phyloP scores from a whole-genome alignment of 2,888 invertebrate species.

The Platycheirus rosarum region DNA sequence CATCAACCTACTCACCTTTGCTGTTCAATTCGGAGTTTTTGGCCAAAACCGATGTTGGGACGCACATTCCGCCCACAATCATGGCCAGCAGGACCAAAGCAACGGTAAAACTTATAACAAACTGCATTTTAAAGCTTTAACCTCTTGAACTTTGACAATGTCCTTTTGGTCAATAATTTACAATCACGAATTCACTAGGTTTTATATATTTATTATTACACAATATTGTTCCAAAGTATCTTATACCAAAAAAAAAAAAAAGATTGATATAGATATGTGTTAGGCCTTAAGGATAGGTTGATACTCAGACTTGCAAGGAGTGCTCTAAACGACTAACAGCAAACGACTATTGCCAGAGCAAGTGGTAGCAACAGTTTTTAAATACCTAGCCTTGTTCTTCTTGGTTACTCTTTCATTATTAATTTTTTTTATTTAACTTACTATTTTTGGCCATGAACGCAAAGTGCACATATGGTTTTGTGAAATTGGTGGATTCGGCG shows the following conservation, averaged over 20 bases:
- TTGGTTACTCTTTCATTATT: conserved; percentile 12
- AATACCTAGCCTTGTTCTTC: conserved; percentile 50
- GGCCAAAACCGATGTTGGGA: conserved; percentile 82
- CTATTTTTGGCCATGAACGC: conserved; percentile 71
- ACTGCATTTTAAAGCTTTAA: conserved; percentile 46
- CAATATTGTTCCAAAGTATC: conserved; percentile 33
- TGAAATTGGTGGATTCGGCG: conserved; percentile 71
- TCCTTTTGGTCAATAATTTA: conserved; percentile 10
- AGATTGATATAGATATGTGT: not conserved
- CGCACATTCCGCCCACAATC: conserved; percentile 78
- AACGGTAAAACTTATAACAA: conserved; percentile 42
- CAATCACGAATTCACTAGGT: conserved; percentile 40
- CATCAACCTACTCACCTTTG: conserved; percentile 76
- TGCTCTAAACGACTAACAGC: conserved; percentile 50
- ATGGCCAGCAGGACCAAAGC: conserved; percentile 75
- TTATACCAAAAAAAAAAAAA: not conserved
- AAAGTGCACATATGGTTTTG: conserved; percentile 65
- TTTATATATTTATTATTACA: conserved; percentile 27
- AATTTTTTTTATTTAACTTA: conserved; percentile 26
- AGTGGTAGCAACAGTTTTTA: conserved; percentile 73
- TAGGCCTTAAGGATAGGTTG: not conserved
- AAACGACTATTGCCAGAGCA: conserved; percentile 62
- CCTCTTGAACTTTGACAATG: not conserved
- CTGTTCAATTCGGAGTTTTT: conserved; percentile 80
- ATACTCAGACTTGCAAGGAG: conserved; percentile 24